Evolutionary conservation across 2,888 invertebrate genomes (phyloP).

Genomic region (Machimus atricapillus): DNA sequence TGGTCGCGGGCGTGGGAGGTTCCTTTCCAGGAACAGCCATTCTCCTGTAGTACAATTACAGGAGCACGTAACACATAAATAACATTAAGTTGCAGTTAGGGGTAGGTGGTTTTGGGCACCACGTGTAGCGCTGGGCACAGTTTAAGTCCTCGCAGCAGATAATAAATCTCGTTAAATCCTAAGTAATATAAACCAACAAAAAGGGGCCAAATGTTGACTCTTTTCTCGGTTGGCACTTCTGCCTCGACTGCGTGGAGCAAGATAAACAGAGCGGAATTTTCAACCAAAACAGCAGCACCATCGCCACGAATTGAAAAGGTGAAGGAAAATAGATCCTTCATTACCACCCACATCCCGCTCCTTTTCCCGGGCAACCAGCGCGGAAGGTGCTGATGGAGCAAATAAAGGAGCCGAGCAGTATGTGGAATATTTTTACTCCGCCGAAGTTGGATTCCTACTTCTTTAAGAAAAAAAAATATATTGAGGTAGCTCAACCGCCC

Average conservation of each 20-base stretch:
- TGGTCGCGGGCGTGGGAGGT: not conserved
- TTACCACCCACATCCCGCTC: not conserved
- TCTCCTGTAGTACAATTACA: conserved; percentile 40
- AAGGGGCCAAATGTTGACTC: conserved; percentile 43
- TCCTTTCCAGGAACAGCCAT: not conserved
- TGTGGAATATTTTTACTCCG: conserved; percentile 10
- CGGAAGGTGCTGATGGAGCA: conserved; percentile 30
- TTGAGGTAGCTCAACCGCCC: not conserved
- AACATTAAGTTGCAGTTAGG: conserved; percentile 42
- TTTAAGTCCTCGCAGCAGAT: conserved; percentile 40
- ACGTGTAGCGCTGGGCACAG: not conserved
- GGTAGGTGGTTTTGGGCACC: not conserved
- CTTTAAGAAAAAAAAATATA: not conserved
- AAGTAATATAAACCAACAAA: conserved; percentile 43
- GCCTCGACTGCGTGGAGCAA: conserved; percentile 8
- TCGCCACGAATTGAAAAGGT: conserved; percentile 18
- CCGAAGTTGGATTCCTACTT: not conserved
- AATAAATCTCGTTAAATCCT: conserved; percentile 44
- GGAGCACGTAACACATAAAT: conserved; percentile 42
- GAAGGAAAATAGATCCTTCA: conserved; percentile 32
- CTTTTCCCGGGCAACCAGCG: not conserved
- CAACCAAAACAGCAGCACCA: conserved; percentile 15
- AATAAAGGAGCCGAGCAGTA: conserved; percentile 15
- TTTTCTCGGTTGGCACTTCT: conserved; percentile 32
- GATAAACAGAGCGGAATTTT: conserved; percentile 9